A percentile compares a stretch with the other conserved stretches of the same genome.
phyloP scores from a whole-genome alignment of 2,888 invertebrate genomes.

The Ferdinandea cuprea region DNA sequence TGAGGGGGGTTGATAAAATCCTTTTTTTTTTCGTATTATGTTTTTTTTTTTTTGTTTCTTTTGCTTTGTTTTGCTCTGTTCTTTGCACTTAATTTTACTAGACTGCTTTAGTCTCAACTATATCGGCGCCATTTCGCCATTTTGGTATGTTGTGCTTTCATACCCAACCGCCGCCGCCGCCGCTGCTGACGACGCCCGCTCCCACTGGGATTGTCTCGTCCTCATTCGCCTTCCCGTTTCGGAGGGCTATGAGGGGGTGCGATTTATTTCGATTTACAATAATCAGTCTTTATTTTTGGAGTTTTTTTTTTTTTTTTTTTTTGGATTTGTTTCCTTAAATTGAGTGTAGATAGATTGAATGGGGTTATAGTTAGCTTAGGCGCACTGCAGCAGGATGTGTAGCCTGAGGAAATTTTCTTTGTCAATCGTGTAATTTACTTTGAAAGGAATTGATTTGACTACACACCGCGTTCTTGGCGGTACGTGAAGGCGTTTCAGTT shows the following conservation, averaged over 20 bases:
- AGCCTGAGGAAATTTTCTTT: slow-evolving; percentile 25
- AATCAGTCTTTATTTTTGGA: slow-evolving; percentile 51
- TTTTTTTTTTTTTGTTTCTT: slow-evolving; percentile 31
- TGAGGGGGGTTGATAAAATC: slow-evolving; percentile 18
- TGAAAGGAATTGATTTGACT: slow-evolving; percentile 38
- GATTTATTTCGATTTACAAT: slow-evolving; percentile 73
- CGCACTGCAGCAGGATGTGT: slow-evolving; percentile 33
- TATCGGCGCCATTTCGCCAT: slow-evolving; percentile 71
- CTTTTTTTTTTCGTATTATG: slow-evolving; percentile 43
- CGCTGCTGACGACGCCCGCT: too few relatives aligned
- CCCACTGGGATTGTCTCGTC: slow-evolving; percentile 18
- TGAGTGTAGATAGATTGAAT: slow-evolving; percentile 61
- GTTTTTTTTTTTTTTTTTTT: slow-evolving; percentile 20
- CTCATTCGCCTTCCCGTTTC: slow-evolving; percentile 1
- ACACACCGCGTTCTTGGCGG: neutral
- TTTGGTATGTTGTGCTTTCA: slow-evolving; percentile 47
- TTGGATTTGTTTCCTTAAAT: slow-evolving; percentile 50
- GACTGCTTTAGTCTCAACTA: slow-evolving; percentile 52
- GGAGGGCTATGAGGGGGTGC: slow-evolving; percentile 31
- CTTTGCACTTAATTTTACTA: slow-evolving; percentile 61
- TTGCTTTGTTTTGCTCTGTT: slow-evolving; percentile 22
- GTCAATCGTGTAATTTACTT: slow-evolving; percentile 50
- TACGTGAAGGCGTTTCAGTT: slow-evolving; percentile 34
- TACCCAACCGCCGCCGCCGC: neutral
- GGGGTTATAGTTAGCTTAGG: slow-evolving; percentile 50